phyloP scores from a whole-genome alignment of 2,113 vertebrate species.

The Accipiter cooperii region DNA sequence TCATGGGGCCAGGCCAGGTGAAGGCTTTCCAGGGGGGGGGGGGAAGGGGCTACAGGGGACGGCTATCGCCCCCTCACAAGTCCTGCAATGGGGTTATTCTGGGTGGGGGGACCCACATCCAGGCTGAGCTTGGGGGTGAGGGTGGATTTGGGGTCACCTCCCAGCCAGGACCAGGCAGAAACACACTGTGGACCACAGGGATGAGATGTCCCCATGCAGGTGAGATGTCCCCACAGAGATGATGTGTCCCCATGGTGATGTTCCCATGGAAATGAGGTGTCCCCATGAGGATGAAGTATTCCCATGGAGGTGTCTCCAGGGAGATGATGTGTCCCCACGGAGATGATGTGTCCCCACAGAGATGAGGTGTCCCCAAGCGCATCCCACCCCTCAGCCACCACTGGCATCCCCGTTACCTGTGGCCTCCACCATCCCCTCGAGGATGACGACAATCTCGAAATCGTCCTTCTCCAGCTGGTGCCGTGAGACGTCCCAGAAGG shows the following conservation, averaged over 20 bases:
- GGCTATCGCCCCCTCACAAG: not conserved
- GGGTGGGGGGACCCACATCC: not conserved
- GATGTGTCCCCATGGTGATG: not conserved
- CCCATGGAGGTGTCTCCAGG: accelerated
- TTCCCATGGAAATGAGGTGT: not conserved
- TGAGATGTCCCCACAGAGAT: too few relatives aligned
- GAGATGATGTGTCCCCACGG: too few relatives aligned
- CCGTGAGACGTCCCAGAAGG: constrained; percentile 84
- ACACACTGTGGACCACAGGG: not conserved
- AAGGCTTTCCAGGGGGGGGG: not conserved
- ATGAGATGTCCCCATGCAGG: not conserved
- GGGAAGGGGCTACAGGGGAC: not conserved
- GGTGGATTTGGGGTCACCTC: not conserved
- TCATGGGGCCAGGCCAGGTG: not conserved
- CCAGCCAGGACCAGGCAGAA: not conserved
- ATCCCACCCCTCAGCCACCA: accelerated
- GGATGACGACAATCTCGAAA: constrained; percentile 85
- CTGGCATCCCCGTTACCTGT: constrained; percentile 62
- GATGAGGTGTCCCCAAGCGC: not conserved
- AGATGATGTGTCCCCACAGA: not conserved
- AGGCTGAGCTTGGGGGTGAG: not conserved
- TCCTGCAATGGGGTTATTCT: not conserved
- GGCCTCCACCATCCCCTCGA: constrained; percentile 88
- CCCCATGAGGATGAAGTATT: accelerated
- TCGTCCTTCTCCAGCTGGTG: constrained; percentile 79